phyloP scores from a whole-genome alignment of 2,113 vertebrate genomes.

The Dunckerocampus dactyliophorus region DNA sequence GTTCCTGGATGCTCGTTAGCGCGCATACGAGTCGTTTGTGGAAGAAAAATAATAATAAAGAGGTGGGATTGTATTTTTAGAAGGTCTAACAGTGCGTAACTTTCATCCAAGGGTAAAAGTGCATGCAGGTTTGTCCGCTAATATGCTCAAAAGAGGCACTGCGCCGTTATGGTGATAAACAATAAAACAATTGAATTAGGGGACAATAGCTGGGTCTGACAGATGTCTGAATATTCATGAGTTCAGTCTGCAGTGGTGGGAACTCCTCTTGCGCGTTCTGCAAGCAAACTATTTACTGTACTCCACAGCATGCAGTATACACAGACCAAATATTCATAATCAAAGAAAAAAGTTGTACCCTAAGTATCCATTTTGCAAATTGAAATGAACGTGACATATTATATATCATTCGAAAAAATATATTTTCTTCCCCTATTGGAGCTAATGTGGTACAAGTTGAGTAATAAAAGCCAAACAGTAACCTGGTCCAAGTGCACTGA shows the following conservation, averaged over 20 bases:
- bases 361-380: too few relatives aligned
- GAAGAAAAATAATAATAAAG: background rate
- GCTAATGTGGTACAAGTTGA: background rate
- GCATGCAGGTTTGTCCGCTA: background rate
- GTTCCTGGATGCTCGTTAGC: slow-evolving; percentile 43
- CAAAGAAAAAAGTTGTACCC: too few relatives aligned
- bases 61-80: slow-evolving; percentile 12
- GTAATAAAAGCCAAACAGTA: background rate
- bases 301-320: too few relatives aligned
- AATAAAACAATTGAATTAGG: slow-evolving; percentile 53
- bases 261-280: slow-evolving; percentile 28
- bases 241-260: slow-evolving; percentile 40
- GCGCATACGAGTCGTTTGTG: slow-evolving; percentile 1
- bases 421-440: too few relatives aligned
- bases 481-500: background rate
- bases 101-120: slow-evolving; percentile 33
- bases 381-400: too few relatives aligned
- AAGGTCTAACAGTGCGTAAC: slow-evolving; percentile 34
- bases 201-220: slow-evolving; percentile 38
- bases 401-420: too few relatives aligned
- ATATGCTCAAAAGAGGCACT: background rate
- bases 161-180: slow-evolving; percentile 26
- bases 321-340: too few relatives aligned
- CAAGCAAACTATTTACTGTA: background rate
- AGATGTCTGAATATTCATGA: slow-evolving; percentile 59